Conservation (phyloP, 2,888 invertebrate species). For the Drosophila kanekoi region DNA sequence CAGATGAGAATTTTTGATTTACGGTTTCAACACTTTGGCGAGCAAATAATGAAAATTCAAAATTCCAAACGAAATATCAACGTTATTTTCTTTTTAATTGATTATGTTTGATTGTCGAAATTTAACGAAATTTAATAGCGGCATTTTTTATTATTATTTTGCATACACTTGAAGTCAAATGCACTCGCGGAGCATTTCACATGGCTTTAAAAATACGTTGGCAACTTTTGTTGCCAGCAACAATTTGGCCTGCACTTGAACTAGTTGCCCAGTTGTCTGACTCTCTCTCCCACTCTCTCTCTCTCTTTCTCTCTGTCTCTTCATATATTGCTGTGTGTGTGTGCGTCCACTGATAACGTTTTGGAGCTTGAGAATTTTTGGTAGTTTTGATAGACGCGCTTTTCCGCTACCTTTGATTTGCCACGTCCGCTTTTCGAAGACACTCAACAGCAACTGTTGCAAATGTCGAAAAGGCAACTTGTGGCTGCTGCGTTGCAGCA, state of each 20-base stretch:
- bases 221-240: slow-evolving; percentile 72
- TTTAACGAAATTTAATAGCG: not conserved
- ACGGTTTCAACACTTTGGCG: slow-evolving; percentile 15
- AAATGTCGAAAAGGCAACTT: slow-evolving; percentile 77
- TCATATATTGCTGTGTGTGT: not conserved
- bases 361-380: slow-evolving; percentile 20
- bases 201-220: slow-evolving; percentile 1
- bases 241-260: slow-evolving; percentile 68
- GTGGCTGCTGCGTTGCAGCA: slow-evolving; percentile 67
- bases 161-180: slow-evolving; percentile 24
- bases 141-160: not conserved
- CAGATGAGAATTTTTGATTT: slow-evolving; percentile 31
- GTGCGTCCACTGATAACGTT: slow-evolving; percentile 63
- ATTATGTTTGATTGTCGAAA: not conserved
- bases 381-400: slow-evolving; percentile 34
- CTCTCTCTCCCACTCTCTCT: slow-evolving; percentile 12
- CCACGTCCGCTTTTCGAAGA: slow-evolving; percentile 78
- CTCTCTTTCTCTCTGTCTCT: not conserved
- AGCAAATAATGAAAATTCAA: slow-evolving; percentile 6
- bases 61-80: slow-evolving; percentile 2
- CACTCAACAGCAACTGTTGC: slow-evolving; percentile 83
- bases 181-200: slow-evolving; percentile 9
- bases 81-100: slow-evolving; percentile 2
- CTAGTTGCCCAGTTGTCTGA: slow-evolving; percentile 40
- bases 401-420: slow-evolving; percentile 63